Conservation (phyloP, 2,113 vertebrate genomes). For the Stegostoma tigrinum region DNA sequence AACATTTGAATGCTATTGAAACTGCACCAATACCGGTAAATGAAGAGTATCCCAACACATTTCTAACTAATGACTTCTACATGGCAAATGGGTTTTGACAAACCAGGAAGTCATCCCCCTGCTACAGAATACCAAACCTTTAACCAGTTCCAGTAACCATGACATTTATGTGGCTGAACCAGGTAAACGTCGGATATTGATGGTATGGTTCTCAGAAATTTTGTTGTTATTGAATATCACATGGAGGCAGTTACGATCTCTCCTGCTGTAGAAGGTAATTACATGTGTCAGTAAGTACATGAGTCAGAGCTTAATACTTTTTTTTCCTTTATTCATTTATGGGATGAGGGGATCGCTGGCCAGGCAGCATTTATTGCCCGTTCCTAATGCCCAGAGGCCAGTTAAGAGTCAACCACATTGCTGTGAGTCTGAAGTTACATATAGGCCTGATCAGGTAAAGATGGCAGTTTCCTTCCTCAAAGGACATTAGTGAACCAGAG, state of each 20-base stretch:
- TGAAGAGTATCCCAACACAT: not conserved
- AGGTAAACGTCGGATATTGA: not conserved
- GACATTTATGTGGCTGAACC: not conserved
- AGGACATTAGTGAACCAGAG: too few relatives aligned
- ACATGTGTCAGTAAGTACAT: too few relatives aligned
- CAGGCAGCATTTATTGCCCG: too few relatives aligned
- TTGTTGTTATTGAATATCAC: not conserved
- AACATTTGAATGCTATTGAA: not conserved
- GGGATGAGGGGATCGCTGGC: too few relatives aligned
- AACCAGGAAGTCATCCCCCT: too few relatives aligned
- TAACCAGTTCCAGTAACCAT: not conserved
- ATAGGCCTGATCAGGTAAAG: too few relatives aligned
- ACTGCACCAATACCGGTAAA: not conserved
- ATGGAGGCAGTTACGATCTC: not conserved
- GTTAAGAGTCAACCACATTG: too few relatives aligned
- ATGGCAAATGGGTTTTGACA: not conserved
- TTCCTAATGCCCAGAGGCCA: too few relatives aligned
- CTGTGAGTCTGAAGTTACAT: too few relatives aligned
- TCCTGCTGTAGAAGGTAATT: not conserved
- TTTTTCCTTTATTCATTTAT: too few relatives aligned
- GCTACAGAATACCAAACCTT: not conserved
- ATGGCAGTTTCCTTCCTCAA: too few relatives aligned
- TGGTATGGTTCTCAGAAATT: not conserved
- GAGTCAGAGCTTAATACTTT: too few relatives aligned
- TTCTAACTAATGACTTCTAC: not conserved